Evolutionary conservation across 1,140 invertebrate species (phyloP).

Genomic region (Atopsyche davidsoni): DNA sequence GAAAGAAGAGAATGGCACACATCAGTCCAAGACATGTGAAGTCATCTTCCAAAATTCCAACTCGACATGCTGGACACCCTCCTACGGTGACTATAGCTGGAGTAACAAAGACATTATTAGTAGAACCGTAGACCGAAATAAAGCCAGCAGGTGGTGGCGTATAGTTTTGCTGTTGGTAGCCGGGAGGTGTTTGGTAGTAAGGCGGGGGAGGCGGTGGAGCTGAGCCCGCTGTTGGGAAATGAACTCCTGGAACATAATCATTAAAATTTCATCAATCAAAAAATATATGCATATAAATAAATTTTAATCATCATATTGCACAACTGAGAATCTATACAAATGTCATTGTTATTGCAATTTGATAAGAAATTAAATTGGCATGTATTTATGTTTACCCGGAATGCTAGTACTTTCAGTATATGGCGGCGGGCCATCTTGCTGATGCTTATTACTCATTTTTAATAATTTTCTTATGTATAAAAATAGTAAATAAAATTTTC

Average conservation of each 20-base stretch:
- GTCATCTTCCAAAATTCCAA: constrained; percentile 79
- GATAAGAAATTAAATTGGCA: constrained; percentile 1
- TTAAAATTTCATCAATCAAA: too few species aligned
- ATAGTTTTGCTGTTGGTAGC: constrained; percentile 36
- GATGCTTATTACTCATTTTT: too few species aligned
- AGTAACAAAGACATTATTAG: constrained; percentile 39
- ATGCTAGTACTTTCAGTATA: constrained; percentile 27
- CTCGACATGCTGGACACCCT: constrained; percentile 75
- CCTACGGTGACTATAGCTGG: constrained; percentile 54
- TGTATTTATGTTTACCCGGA: constrained; percentile 29
- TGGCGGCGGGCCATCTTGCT: constrained; percentile 30
- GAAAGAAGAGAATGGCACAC: constrained; percentile 82
- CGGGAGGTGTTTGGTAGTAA: constrained; percentile 35
- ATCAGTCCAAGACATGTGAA: constrained; percentile 74
- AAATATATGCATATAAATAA: too few species aligned
- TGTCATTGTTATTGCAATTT: background rate
- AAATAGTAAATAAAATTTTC: too few species aligned
- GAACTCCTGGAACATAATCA: constrained; percentile 16
- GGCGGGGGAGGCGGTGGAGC: constrained; percentile 14
- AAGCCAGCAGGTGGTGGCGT: constrained; percentile 32
- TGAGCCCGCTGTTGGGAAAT: constrained; percentile 1
- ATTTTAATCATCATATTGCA: too few species aligned
- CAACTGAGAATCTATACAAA: too few species aligned
- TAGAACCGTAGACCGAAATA: constrained; percentile 48
- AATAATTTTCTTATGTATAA: too few species aligned